A percentile compares a stretch with the other conserved stretches of the same genome.
These are phyloP conservation scores for Crossaster papposus DNA, from an alignment of 53 echinoderm and acorn worm species.

Conservation along the genomic window DNA sequence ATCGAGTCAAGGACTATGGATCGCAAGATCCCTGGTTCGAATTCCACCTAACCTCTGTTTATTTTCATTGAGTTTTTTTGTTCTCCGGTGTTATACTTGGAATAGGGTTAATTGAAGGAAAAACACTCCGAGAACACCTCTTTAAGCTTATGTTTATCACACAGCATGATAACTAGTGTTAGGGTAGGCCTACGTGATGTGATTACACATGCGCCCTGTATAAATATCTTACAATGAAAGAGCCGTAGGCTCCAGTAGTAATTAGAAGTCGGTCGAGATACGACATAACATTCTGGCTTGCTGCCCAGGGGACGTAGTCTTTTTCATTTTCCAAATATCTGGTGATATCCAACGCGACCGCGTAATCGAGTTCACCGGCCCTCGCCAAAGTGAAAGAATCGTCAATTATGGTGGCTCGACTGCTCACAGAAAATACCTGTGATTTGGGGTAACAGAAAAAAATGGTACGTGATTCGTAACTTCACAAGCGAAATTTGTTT, in stretches of 20 bases:
- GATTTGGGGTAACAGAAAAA: neutral
- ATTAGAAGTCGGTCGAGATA: conserved; percentile 78
- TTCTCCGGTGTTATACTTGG: no score
- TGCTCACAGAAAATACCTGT: conserved; percentile 74
- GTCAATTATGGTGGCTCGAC: conserved; percentile 76
- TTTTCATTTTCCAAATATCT: conserved; percentile 72
- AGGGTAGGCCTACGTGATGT: no score
- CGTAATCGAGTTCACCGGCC: conserved; percentile 72
- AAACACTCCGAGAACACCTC: no score
- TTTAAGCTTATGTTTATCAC: no score
- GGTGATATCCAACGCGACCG: conserved; percentile 75
- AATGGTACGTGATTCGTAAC: no score
- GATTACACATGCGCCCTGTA: no score
- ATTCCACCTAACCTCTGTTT: no score
- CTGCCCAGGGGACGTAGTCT: conserved; percentile 80
- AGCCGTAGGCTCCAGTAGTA: conserved; percentile 79
- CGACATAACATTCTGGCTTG: conserved; percentile 53
- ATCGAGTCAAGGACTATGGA: no score
- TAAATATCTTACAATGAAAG: conserved; percentile 68
- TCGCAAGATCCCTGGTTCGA: no score
- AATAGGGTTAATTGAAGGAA: no score
- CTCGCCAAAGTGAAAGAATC: conserved; percentile 87
- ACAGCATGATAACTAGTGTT: no score
- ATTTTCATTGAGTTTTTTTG: no score
- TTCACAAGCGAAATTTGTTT: neutral